Percentiles rank a stretch among this genome's conserved stretches.
phyloP scores from a whole-genome alignment of 2,888 invertebrate genomes.

The Didymodactylos carnosus region DNA sequence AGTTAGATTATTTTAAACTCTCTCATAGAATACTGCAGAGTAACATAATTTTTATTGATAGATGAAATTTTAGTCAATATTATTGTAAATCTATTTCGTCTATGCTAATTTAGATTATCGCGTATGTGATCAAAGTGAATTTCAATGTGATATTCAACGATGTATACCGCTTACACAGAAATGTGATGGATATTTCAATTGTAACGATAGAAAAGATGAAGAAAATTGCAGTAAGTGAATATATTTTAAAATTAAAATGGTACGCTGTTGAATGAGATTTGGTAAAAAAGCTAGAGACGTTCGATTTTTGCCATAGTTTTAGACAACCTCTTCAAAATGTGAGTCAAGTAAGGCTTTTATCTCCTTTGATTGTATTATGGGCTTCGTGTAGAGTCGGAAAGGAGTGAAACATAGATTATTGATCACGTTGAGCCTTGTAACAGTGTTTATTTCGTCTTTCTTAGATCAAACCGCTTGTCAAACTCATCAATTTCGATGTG shows the following conservation, averaged over 20 bases:
- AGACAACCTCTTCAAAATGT: too few relatives aligned
- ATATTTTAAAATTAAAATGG: neutral
- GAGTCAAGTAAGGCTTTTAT: too few relatives aligned
- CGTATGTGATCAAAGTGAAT: neutral
- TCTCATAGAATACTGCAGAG: too few relatives aligned
- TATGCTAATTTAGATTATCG: constrained; percentile 5
- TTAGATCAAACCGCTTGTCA: constrained; percentile 20
- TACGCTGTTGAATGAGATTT: too few relatives aligned
- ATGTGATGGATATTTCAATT: constrained; percentile 44
- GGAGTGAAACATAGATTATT: constrained; percentile 23
- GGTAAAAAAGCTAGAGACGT: too few relatives aligned
- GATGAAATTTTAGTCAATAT: neutral
- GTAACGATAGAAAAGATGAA: constrained; percentile 75
- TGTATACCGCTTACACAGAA: neutral
- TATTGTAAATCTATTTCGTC: too few relatives aligned
- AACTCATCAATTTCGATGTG: constrained; percentile 26
- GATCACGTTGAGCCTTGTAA: too few relatives aligned
- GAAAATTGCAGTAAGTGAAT: neutral
- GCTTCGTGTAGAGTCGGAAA: constrained; percentile 26
- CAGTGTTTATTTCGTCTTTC: too few relatives aligned
- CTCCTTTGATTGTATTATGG: constrained; percentile 62
- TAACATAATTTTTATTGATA: neutral
- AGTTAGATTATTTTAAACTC: neutral
- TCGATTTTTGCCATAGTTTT: too few relatives aligned
- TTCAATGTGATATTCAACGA: neutral